These are phyloP conservation scores for Dunckerocampus dactyliophorus DNA, from an alignment of 2,113 vertebrate genomes.

Conservation along the genomic window DNA sequence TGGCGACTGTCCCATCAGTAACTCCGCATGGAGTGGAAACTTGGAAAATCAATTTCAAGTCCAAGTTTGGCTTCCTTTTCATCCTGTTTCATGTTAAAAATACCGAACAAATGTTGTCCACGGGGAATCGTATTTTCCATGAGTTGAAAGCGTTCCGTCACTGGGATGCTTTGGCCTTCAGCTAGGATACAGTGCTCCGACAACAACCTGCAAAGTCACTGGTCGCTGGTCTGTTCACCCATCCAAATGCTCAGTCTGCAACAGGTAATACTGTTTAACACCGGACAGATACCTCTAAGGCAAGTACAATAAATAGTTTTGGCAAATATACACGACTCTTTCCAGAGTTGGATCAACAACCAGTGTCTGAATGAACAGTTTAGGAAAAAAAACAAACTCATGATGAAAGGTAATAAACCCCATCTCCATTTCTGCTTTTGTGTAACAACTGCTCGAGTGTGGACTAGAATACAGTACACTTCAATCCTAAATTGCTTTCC, in stretches of 20 bases:
- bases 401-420: not conserved
- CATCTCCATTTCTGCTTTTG: not conserved
- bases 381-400: not conserved
- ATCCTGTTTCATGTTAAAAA: slow-evolving; percentile 18
- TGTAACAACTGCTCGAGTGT: too few species aligned
- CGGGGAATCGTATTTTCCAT: slow-evolving; percentile 31
- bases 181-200: slow-evolving; percentile 32
- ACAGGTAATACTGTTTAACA: not conserved
- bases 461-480: not conserved
- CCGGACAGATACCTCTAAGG: slow-evolving; percentile 2
- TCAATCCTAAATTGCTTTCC: not conserved
- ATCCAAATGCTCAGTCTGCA: not conserved
- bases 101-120: slow-evolving; percentile 17
- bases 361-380: slow-evolving; percentile 1
- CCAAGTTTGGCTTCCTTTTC: slow-evolving; percentile 22
- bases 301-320: slow-evolving; percentile 12
- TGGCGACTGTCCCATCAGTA: slow-evolving; percentile 23
- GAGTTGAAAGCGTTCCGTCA: slow-evolving; percentile 15
- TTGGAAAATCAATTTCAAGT: slow-evolving; percentile 18
- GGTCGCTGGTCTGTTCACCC: slow-evolving; percentile 1
- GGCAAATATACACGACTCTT: slow-evolving; percentile 6
- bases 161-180: slow-evolving; percentile 43
- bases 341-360: not conserved
- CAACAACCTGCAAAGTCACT: slow-evolving; percentile 18
- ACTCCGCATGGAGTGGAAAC: slow-evolving; percentile 16